Evolutionary conservation across 1,140 invertebrate species (phyloP).

Genomic region (Agrilus planipennis): DNA sequence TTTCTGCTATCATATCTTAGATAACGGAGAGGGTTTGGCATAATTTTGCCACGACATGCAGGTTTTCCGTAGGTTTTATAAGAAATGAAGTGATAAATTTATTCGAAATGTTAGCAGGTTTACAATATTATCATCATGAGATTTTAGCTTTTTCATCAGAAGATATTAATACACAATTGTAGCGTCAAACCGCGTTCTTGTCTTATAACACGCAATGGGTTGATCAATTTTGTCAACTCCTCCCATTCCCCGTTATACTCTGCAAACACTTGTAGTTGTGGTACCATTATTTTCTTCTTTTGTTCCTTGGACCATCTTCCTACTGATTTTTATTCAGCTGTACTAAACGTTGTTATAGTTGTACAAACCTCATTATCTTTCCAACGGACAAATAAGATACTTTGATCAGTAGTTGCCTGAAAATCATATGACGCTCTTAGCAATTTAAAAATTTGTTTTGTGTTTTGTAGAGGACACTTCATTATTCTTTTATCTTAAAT

Average conservation of each 20-base stretch:
- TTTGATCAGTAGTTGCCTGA: no score
- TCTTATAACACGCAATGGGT: neutral
- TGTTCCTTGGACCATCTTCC: neutral
- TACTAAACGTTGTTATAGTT: neutral
- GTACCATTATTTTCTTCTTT: slow-evolving; percentile 1
- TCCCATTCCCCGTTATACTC: neutral
- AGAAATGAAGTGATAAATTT: neutral
- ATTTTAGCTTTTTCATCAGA: neutral
- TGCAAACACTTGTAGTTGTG: neutral
- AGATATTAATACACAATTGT: neutral
- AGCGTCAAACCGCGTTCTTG: neutral
- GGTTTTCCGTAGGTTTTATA: no score
- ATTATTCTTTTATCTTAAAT: no score
- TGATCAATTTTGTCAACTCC: neutral
- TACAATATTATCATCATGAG: neutral
- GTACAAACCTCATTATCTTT: no score
- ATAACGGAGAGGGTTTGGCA: neutral
- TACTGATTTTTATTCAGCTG: neutral
- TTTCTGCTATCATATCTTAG: neutral
- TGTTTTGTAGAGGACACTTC: no score
- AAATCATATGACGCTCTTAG: no score
- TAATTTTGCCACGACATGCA: no score
- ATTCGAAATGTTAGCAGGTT: neutral
- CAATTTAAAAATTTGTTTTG: no score
- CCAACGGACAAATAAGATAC: no score